A percentile compares a stretch with the other conserved stretches of the same genome.
phyloP scores from a whole-genome alignment of 2,113 vertebrate species.

The Carassius auratus region DNA sequence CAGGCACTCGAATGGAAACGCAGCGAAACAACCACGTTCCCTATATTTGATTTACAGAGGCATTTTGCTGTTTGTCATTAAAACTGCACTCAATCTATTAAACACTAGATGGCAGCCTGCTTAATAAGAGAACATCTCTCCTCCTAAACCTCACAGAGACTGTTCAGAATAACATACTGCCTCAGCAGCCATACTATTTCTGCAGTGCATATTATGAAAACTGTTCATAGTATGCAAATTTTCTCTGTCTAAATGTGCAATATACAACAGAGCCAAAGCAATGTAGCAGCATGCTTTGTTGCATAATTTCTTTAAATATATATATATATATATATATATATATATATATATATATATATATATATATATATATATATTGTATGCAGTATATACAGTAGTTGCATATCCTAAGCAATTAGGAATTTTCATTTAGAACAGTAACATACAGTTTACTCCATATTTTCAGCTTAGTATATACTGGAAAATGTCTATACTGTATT shows the following conservation, averaged over 20 bases:
- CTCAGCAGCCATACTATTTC: background rate
- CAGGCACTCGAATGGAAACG: background rate
- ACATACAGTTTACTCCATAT: background rate
- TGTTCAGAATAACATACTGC: background rate
- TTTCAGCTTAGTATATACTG: background rate
- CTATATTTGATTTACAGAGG: background rate
- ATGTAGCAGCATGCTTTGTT: background rate
- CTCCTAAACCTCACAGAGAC: background rate
- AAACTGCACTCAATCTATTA: constrained; percentile 30
- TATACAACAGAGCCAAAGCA: background rate
- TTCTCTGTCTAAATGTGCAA: background rate
- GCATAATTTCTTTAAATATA: background rate
- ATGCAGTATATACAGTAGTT: background rate
- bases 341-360: background rate
- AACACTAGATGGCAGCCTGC: constrained; percentile 63
- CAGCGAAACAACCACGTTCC: background rate
- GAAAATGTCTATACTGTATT: background rate
- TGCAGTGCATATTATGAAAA: background rate
- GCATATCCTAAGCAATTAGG: background rate
- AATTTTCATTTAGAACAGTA: background rate
- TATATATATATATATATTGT: background rate
- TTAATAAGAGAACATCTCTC: constrained; percentile 38
- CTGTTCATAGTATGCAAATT: background rate
- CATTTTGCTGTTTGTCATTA: constrained; percentile 26
- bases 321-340: background rate